Conservation (phyloP, 2,888 invertebrate species). For the Smittia sp. region DNA sequence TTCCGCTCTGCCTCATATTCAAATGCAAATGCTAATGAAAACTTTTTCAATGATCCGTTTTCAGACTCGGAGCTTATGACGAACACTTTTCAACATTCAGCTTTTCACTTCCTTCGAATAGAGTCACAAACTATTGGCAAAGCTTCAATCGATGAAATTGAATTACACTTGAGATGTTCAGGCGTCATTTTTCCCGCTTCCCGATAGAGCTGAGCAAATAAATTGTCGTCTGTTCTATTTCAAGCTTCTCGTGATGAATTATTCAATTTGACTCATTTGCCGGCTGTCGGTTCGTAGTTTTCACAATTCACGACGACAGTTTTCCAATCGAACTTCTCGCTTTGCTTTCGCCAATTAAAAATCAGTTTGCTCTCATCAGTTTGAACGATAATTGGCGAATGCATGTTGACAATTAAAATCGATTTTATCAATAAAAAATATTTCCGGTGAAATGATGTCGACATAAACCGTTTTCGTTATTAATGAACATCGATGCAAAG, state of each 20-base stretch:
- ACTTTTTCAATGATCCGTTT: too few relatives aligned
- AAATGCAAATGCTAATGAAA: too few relatives aligned
- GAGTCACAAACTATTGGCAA: slow-evolving; percentile 1
- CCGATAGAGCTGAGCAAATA: neutral
- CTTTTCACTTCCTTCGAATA: too few relatives aligned
- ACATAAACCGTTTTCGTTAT: neutral
- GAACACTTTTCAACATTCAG: too few relatives aligned
- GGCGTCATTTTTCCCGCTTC: neutral
- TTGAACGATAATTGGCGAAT: neutral
- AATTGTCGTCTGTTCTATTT: neutral
- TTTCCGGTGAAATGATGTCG: neutral
- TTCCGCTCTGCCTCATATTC: too few relatives aligned
- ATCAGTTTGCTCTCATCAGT: neutral
- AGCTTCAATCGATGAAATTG: neutral
- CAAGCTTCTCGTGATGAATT: neutral
- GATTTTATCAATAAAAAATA: neutral
- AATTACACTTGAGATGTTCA: neutral
- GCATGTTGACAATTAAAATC: slow-evolving; percentile 16
- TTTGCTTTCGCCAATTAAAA: neutral
- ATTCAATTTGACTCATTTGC: neutral
- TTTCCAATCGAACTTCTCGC: neutral
- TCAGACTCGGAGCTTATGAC: too few relatives aligned
- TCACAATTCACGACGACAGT: neutral
- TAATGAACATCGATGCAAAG: too few relatives aligned
- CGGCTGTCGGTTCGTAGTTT: neutral